These are phyloP conservation scores for Peromyscus polionotus DNA, from an alignment of 2,113 vertebrate genomes.

Conservation along the genomic window DNA sequence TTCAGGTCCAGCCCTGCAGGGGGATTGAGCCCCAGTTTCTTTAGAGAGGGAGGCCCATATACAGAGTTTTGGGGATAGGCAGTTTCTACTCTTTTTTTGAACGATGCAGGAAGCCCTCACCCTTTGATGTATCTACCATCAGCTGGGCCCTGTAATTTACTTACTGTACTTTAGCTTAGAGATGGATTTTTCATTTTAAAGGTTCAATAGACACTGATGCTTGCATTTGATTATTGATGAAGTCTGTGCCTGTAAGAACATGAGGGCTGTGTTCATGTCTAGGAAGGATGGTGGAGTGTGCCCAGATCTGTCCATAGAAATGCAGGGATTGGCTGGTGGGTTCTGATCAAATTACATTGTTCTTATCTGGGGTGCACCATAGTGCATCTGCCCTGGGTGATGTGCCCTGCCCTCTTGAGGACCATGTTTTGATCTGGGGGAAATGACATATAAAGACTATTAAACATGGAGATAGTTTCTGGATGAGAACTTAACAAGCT, in stretches of 20 bases:
- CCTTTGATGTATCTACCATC: conserved; percentile 71
- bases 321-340: rapidly evolving
- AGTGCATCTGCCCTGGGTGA: too few relatives aligned
- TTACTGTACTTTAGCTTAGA: conserved; percentile 78
- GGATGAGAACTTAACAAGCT: not conserved
- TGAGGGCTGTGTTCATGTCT: rapidly evolving
- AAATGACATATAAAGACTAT: not conserved
- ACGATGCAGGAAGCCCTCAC: not conserved
- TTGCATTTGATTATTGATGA: conserved; percentile 73
- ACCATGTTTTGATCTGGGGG: not conserved
- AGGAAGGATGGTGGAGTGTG: not conserved
- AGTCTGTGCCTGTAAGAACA: not conserved
- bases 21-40: not conserved
- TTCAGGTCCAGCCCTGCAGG: not conserved
- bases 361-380: rapidly evolving
- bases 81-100: not conserved
- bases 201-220: conserved; percentile 73
- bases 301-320: not conserved
- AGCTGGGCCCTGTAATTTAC: conserved; percentile 82
- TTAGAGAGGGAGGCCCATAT: not conserved
- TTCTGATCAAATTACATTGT: not conserved
- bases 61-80: rapidly evolving
- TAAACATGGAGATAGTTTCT: not conserved
- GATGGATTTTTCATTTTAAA: conserved; percentile 83
- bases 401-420: not conserved